Evolutionary conservation across 2,888 invertebrate genomes (phyloP).

Genomic region (Drosophila barbarae): DNA sequence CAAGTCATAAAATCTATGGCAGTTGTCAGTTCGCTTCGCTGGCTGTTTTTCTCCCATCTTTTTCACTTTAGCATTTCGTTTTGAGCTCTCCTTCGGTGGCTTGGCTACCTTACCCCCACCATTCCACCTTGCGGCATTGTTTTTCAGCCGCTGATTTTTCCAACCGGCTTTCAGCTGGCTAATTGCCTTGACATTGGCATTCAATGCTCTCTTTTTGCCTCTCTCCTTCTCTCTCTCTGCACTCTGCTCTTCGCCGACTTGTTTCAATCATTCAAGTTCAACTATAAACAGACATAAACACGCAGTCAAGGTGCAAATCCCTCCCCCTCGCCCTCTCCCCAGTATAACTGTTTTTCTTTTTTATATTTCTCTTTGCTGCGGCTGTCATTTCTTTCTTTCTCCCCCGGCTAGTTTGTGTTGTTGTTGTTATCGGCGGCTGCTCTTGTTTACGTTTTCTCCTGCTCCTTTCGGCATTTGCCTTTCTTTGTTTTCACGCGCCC

Average conservation of each 20-base stretch:
- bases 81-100: slow-evolving; percentile 34
- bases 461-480: slow-evolving; percentile 21
- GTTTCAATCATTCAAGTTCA: slow-evolving; percentile 53
- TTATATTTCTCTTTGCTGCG: slow-evolving; percentile 4
- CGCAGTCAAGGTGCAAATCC: slow-evolving; percentile 19
- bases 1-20: slow-evolving; percentile 68
- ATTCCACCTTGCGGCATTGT: slow-evolving; percentile 42
- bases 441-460: slow-evolving; percentile 49
- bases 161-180: slow-evolving; percentile 74
- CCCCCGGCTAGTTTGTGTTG: slow-evolving; percentile 14
- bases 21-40: slow-evolving; percentile 48
- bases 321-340: slow-evolving; percentile 5
- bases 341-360: slow-evolving; percentile 24
- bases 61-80: slow-evolving; percentile 40
- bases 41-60: slow-evolving; percentile 52
- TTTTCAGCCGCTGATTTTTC: slow-evolving; percentile 59
- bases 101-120: slow-evolving; percentile 3
- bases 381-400: slow-evolving; percentile 24
- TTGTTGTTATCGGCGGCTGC: slow-evolving; percentile 32
- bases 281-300: slow-evolving; percentile 50
- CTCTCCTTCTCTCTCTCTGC: slow-evolving; percentile 3
- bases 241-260: slow-evolving; percentile 24
- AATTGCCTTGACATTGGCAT: slow-evolving; percentile 75
- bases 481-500: slow-evolving; percentile 53
- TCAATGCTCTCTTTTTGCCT: slow-evolving; percentile 41